Percentiles rank a stretch among this genome's conserved stretches.
These are phyloP conservation scores for Drosophila watanabei DNA, from an alignment of 1,140 invertebrate species.

Conservation along the genomic window DNA sequence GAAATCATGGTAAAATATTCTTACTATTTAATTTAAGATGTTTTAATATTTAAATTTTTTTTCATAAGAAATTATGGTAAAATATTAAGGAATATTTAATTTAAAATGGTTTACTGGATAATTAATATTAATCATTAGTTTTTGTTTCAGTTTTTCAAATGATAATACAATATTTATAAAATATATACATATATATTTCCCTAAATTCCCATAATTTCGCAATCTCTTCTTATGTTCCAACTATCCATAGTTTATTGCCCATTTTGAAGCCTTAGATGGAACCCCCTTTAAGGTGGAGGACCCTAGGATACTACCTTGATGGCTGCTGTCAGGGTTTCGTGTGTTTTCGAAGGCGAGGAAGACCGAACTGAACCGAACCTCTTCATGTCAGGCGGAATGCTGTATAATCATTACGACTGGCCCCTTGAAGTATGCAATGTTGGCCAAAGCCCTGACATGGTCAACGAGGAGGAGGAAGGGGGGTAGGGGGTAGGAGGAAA, in stretches of 20 bases:
- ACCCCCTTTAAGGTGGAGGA: background rate
- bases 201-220: background rate
- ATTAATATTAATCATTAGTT: too few relatives aligned
- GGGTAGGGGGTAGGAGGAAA: background rate
- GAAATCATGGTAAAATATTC: background rate
- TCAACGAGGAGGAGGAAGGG: constrained; percentile 2
- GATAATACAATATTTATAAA: too few relatives aligned
- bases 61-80: background rate
- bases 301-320: constrained; percentile 2
- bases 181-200: background rate
- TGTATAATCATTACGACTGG: constrained; percentile 63
- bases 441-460: constrained; percentile 42
- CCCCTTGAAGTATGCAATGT: constrained; percentile 63
- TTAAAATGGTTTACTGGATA: background rate
- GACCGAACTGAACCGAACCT: background rate
- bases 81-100: background rate
- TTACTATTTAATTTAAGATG: too few relatives aligned
- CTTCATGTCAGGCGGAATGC: constrained; percentile 42
- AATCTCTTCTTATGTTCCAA: background rate
- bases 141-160: too few relatives aligned
- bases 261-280: background rate
- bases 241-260: background rate
- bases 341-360: background rate
- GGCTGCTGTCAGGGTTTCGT: constrained; percentile 15
- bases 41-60: too few relatives aligned